Percentiles rank a stretch among this genome's conserved stretches.
Conservation (phyloP, 1,140 invertebrate species). For the Caerostris extrusa region DNA sequence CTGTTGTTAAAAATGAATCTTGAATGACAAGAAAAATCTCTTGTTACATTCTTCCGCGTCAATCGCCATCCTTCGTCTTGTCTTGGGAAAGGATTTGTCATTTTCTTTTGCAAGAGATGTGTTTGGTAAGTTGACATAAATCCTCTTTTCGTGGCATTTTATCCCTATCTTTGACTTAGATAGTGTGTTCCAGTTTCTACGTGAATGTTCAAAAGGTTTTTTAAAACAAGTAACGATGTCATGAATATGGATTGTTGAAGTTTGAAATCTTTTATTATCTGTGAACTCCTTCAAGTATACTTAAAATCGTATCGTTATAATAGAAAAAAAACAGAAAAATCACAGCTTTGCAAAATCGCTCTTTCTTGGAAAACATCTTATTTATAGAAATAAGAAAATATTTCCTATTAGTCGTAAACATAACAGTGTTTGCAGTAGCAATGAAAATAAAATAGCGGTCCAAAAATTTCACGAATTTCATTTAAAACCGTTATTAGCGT, state of each 20-base stretch:
- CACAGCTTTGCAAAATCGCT: no score
- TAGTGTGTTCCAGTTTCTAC: neutral
- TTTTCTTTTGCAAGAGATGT: neutral
- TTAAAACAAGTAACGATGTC: neutral
- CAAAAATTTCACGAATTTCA: no score
- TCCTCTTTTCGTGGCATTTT: neutral
- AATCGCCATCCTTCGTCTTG: neutral
- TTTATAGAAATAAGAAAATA: no score
- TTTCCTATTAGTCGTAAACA: no score
- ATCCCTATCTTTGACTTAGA: neutral
- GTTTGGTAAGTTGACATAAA: neutral
- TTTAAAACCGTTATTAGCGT: no score
- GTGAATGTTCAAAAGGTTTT: neutral
- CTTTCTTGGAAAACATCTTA: no score
- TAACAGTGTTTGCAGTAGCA: no score
- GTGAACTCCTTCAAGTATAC: no score
- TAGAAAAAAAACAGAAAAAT: no score
- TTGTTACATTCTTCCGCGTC: conserved; percentile 16
- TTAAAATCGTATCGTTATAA: neutral
- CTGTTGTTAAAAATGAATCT: conserved; percentile 15
- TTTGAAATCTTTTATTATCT: no score
- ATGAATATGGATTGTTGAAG: neutral
- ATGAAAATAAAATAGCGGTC: no score
- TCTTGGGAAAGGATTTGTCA: conserved; percentile 9
- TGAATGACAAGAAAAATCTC: conserved; percentile 15